phyloP scores from a whole-genome alignment of 2,888 invertebrate genomes.

The Drosophila colorata region DNA sequence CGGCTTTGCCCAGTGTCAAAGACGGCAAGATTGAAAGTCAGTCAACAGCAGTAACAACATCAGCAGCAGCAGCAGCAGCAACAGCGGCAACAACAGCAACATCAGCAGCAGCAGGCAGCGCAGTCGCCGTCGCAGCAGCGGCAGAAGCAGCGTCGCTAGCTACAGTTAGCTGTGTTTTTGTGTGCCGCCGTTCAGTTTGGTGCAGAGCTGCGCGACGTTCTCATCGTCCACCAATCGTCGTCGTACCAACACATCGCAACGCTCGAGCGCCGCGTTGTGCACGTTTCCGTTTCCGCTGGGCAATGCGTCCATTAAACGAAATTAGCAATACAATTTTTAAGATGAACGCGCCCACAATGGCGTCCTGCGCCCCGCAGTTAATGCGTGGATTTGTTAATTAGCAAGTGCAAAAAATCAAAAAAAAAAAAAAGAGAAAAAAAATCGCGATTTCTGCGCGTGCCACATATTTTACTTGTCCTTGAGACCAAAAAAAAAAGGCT shows the following conservation, averaged over 20 bases:
- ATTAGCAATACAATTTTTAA: slow-evolving; percentile 27
- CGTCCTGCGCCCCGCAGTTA: neutral
- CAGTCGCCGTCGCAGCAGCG: slow-evolving; percentile 21
- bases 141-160: slow-evolving; percentile 37
- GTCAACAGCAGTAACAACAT: slow-evolving; percentile 24
- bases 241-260: slow-evolving; percentile 25
- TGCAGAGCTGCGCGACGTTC: slow-evolving; percentile 72
- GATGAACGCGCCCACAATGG: neutral
- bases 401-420: slow-evolving; percentile 5
- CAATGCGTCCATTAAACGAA: slow-evolving; percentile 60
- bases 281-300: slow-evolving; percentile 43
- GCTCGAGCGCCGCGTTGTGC: slow-evolving; percentile 41
- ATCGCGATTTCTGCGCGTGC: slow-evolving; percentile 8
- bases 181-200: slow-evolving; percentile 66
- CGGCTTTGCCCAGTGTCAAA: slow-evolving; percentile 23
- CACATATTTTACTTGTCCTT: slow-evolving; percentile 42
- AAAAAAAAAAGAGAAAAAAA: neutral
- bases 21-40: slow-evolving; percentile 55
- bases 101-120: slow-evolving; percentile 27
- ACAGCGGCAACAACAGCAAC: slow-evolving; percentile 18
- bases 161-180: slow-evolving; percentile 42
- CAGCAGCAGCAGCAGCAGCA: slow-evolving; percentile 24
- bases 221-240: slow-evolving; percentile 26
- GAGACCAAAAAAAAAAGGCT: slow-evolving; percentile 16
- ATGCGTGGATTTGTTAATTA: slow-evolving; percentile 49